Conservation (phyloP, 2,888 invertebrate genomes). For the Spialia ferax region DNA sequence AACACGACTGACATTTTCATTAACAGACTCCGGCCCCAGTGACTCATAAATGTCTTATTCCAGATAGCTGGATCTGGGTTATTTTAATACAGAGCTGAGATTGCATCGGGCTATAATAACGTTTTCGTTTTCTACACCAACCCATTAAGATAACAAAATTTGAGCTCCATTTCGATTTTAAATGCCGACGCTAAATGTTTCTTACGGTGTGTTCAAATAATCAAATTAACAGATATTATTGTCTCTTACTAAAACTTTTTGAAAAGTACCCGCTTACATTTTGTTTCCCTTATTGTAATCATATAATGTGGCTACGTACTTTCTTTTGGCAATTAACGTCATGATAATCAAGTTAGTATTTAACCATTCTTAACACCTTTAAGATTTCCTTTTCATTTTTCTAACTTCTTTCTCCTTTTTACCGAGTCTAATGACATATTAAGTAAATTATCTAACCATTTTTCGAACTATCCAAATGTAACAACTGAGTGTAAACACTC, state of each 20-base stretch:
- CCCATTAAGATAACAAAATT: slow-evolving; percentile 31
- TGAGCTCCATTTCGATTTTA: slow-evolving; percentile 21
- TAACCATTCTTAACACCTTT: too few species aligned
- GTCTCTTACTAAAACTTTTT: too few species aligned
- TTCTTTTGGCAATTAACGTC: too few species aligned
- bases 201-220: neutral
- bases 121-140: slow-evolving; percentile 31
- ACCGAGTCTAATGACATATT: too few species aligned
- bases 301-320: too few species aligned
- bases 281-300: too few species aligned
- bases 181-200: slow-evolving; percentile 14
- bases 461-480: neutral
- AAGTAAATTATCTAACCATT: too few species aligned
- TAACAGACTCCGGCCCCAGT: slow-evolving; percentile 36
- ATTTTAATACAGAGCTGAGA: slow-evolving; percentile 30
- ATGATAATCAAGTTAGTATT: too few species aligned
- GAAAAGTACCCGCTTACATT: too few species aligned
- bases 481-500: neutral
- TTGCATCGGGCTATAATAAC: slow-evolving; percentile 32
- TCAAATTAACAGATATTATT: too few species aligned
- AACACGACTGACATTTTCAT: slow-evolving; percentile 39
- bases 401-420: too few species aligned
- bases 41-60: slow-evolving; percentile 40
- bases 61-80: slow-evolving; percentile 35
- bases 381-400: too few species aligned